Base-by-base conservation (phyloP, 2,797 vertebrate species). In the Molossus molossus region DNA sequence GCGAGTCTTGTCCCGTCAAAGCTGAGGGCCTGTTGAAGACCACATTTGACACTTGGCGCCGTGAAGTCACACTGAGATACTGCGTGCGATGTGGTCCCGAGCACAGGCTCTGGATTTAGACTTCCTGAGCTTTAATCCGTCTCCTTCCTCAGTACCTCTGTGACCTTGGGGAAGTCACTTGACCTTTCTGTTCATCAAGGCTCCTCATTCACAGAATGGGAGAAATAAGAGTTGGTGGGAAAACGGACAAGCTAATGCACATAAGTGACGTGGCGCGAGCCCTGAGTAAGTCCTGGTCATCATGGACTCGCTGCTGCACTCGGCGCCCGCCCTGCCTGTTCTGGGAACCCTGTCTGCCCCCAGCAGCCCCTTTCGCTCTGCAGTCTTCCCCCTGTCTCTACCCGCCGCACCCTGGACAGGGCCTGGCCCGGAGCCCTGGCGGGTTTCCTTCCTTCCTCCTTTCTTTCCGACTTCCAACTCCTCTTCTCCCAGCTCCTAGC, bases 291-390 rank as follows among this genome's bases (percentile, higher is more conserved):
- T n/a, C 45, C 70, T 40, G 12, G 67, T 67, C 50, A 20, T 33
- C 50, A n/a, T n/a, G 4, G 21, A 40, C 45, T 14, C 9, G 7
- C 7, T 2, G 9, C 23, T 11, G 6, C 4, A 1, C 33, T 37
- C 50, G 11, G 12, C 0, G 0, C 29, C 70, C 27, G 23, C 33
- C 27, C 48, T 40, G 72, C 14, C 9, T 2, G 1, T 15, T 0
- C 13, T 21, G 18, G 23, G 29, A 62, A 9, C 12, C 25, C 9
- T 33, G 33, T 33, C 33, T 33, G 21, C 45, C 65, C 9, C 0
- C 1, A 4, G 4, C 1, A 1, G n/a, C 64, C 50, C 55, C 64
- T 40, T 80, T 27, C 9, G 9, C 37, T 21, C 15, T 65, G 72
- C 65, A 50, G 27, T 75, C 60, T 57, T 37, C 12, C 75, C 2